Base-by-base conservation (phyloP, 2,113 vertebrate species). In the Rhinoderma darwinii region DNA sequence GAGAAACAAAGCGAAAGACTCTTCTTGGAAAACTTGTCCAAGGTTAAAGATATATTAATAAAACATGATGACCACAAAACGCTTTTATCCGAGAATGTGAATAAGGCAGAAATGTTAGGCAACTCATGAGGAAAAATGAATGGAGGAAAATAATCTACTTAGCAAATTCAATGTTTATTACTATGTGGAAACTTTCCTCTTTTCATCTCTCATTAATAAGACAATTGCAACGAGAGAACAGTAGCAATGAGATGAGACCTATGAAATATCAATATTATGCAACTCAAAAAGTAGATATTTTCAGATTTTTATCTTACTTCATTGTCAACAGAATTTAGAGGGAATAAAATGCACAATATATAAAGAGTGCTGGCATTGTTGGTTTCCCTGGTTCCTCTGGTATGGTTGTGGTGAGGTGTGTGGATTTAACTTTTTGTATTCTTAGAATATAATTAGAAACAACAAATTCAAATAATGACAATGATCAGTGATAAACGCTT, bases 21-120 rank as follows among this genome's bases (percentile, higher is more conserved):
- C 25, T 50, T 72, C 39, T 18, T 17, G n/a, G n/a, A 76, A 44
- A 30, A 76, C n/a, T 14, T 76, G 74, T 30, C 74, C 43, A 76
- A 76, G 74, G 43, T 50, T 47, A 30, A 50, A 76, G 74, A 76
- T 50, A 47, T 76, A 47, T 50, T 44, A 50, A 76, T 50, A 50
- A 50, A 75, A 30, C 73, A 27, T 44, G 32, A 39, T 41, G 41
- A 30, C 41, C 25, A 47, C 73, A 75, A 75, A 75, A 8, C 11
- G 5, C 41, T 75, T 75, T 76, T 76, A 76, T 75, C 14, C 12
- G 30, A 50, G 74, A 76, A 76, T 47, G 6, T 76, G 43, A 76
- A 27, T 47, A 17, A n/a, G 43, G 44, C 10, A 76, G 43, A 50
- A 76, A 30, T 27, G 41, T 44, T 25, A 27, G 8, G 17, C 7